Evolutionary conservation across 1,140 invertebrate species (phyloP).

Genomic region (Saccostrea echinata): DNA sequence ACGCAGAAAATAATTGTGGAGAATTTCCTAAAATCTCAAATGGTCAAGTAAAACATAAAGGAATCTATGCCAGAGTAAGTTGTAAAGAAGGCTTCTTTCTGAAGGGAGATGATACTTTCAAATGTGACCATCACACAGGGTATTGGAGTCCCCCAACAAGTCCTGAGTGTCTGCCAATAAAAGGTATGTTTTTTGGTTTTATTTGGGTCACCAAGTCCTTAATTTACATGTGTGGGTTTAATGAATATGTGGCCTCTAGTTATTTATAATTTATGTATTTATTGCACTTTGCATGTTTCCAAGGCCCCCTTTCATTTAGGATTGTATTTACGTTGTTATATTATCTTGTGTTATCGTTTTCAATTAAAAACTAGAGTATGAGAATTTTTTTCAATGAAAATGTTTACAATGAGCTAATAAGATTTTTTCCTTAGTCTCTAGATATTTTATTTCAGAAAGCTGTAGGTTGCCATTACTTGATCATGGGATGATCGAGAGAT

Average conservation of each 20-base stretch:
- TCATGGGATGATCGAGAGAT: background rate
- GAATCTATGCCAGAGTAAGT: slow-evolving; percentile 25
- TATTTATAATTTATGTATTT: too few species aligned
- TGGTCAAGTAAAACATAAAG: slow-evolving; percentile 14
- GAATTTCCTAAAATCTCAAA: slow-evolving; percentile 31
- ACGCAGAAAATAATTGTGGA: slow-evolving; percentile 1
- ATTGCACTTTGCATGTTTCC: too few species aligned
- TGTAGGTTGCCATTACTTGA: background rate
- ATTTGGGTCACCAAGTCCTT: background rate
- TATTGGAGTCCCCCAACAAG: slow-evolving; percentile 63
- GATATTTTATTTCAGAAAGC: background rate
- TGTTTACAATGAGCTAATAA: too few species aligned
- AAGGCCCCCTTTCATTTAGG: too few species aligned
- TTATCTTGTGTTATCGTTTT: too few species aligned
- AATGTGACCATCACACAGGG: slow-evolving; percentile 60
- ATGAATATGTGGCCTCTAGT: too few species aligned
- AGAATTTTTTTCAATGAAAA: too few species aligned
- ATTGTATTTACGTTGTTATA: too few species aligned
- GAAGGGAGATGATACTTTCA: slow-evolving; percentile 61
- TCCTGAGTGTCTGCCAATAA: background rate
- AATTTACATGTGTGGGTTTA: too few species aligned
- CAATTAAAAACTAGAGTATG: too few species aligned
- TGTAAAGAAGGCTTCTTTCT: slow-evolving; percentile 68
- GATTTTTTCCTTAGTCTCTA: too few species aligned
- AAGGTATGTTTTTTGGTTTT: background rate